Base-by-base conservation (phyloP, 2,797 vertebrate genomes). In the Aldrovandia affinis region DNA sequence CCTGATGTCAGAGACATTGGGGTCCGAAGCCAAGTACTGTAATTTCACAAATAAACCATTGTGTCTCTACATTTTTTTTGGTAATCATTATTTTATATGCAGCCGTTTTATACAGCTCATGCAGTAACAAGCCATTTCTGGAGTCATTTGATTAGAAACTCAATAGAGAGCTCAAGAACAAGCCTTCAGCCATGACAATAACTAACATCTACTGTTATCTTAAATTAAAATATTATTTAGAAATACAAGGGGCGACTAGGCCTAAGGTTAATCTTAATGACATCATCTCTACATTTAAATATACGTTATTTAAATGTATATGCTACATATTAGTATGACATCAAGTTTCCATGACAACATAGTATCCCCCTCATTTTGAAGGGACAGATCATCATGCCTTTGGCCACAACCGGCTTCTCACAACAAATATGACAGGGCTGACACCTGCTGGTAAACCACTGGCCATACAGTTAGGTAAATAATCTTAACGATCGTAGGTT, bases 311-410 rank as follows among this genome's bases (percentile, higher is more conserved):
- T 50, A 25, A 10, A 9, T 65, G 2, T 36, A 30, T 12, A 30
- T 30, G 28, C 12, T 70, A 70, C 33, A 33, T 36, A 39, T 70
- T 18, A 18, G 33, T 39, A 18, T 36, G 0, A 39, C 30, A 14
- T 36, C 30, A 36, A 33, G 65, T 70, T 70, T 70, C 65, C 65
- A 70, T 70, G 65, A 39, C 65, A 70, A 70, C 65, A 39, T 22
- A 39, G 14, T 68, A 28, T 57, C 12, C 12, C 63, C 33, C 22
- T 68, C 28, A 39, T 33, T 36, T 70, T 39, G 30, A 70, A 65
- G 30, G 3, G 30, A 70, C 65, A 70, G 33, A 70, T 70, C 65
- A 39, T 70, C 33, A 14, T 9, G 28, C 33, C 28, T 30, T 68
- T 68, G 8, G 28, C 14, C 63, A 68, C 59, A 61, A 22, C 59